A percentile compares a stretch with the other conserved stretches of the same genome.
Conservation (phyloP, 2,888 invertebrate genomes). For the Pristionchus exspectatus region DNA sequence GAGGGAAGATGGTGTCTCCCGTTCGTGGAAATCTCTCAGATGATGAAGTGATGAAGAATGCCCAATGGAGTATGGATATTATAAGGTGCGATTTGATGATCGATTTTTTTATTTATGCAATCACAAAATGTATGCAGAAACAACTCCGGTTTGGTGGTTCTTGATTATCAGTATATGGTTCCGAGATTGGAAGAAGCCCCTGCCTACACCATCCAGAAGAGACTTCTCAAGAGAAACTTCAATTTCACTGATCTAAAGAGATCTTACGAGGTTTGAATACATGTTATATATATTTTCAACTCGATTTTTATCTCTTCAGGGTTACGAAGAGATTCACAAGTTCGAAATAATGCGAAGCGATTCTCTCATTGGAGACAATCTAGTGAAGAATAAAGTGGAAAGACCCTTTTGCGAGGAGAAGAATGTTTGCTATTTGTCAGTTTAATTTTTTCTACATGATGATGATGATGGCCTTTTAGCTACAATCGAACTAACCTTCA, state of each 20-base stretch:
- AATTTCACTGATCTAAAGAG: slow-evolving; percentile 23
- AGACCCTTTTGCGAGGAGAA: slow-evolving; percentile 7
- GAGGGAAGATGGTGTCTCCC: not conserved
- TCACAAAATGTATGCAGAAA: not conserved
- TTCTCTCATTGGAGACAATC: not conserved
- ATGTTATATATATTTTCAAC: not conserved
- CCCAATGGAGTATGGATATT: slow-evolving; percentile 38
- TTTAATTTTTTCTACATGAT: too few species aligned
- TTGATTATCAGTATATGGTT: slow-evolving; percentile 32
- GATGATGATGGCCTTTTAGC: not conserved
- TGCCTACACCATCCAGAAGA: slow-evolving; percentile 33
- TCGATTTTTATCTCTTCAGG: not conserved
- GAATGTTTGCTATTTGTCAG: not conserved
- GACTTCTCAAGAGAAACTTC: slow-evolving; percentile 4
- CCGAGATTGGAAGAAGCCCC: not conserved
- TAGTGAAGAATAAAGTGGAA: slow-evolving; percentile 6
- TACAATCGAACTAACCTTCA: slow-evolving; percentile 21
- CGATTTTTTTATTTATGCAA: not conserved
- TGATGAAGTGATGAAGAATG: slow-evolving; percentile 33
- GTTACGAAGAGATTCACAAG: slow-evolving; percentile 18
- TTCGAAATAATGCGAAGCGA: slow-evolving; percentile 27
- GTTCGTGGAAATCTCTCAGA: slow-evolving; percentile 9
- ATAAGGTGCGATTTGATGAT: not conserved
- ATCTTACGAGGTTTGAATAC: not conserved
- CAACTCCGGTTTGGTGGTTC: slow-evolving; percentile 7